phyloP scores from a whole-genome alignment of 2,797 vertebrate genomes.

The Hydrophis major region DNA sequence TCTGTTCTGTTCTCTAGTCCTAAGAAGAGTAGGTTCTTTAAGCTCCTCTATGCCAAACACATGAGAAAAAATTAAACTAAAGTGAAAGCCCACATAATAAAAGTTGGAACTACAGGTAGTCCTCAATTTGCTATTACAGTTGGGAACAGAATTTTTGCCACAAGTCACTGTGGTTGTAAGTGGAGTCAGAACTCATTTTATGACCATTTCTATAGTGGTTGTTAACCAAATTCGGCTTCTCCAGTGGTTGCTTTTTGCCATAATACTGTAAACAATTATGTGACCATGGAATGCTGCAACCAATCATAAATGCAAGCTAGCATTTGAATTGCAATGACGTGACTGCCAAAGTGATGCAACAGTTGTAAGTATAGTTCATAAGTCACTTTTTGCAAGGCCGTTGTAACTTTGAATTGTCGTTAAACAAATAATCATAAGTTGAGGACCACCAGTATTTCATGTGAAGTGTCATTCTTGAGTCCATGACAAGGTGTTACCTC shows the following conservation, averaged over 20 bases:
- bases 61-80: constrained; percentile 4
- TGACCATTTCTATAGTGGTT: background rate
- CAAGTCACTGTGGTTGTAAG: background rate
- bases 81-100: background rate
- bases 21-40: background rate
- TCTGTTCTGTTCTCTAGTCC: background rate
- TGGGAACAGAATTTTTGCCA: background rate
- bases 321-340: background rate
- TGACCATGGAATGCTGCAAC: background rate
- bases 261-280: background rate
- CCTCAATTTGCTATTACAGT: background rate
- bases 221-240: background rate
- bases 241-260: background rate
- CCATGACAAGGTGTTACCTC: background rate
- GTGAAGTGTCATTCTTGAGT: background rate
- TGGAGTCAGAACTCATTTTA: background rate
- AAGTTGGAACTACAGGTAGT: background rate
- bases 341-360: background rate
- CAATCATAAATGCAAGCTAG: background rate
- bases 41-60: background rate
- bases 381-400: background rate
- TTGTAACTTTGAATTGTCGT: background rate
- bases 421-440: background rate
- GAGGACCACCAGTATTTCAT: background rate
- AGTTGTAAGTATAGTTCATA: background rate